phyloP scores from a whole-genome alignment of 2,797 vertebrate genomes.

The Siniperca undulata region DNA sequence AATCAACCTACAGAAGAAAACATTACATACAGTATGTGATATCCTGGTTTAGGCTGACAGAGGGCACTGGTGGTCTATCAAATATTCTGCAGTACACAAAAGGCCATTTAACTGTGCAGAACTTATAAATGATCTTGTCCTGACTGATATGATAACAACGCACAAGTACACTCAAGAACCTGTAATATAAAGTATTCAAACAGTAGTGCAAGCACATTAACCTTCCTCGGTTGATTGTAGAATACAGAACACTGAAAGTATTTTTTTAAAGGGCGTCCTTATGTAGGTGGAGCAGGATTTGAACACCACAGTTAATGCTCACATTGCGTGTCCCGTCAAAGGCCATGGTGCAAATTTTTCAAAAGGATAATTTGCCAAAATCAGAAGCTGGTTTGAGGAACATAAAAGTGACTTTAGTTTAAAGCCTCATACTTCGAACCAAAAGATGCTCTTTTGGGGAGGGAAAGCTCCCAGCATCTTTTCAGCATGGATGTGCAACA shows the following conservation, averaged over 20 bases:
- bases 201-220: not conserved
- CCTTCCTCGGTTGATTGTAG: not conserved
- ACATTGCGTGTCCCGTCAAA: not conserved
- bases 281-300: not conserved
- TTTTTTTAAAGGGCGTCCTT: conserved; percentile 5
- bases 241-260: not conserved
- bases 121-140: conserved; percentile 1
- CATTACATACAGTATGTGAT: conserved; percentile 19
- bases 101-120: conserved; percentile 24
- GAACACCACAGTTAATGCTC: not conserved
- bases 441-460: not conserved
- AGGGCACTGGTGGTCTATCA: conserved; percentile 83
- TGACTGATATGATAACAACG: conserved; percentile 26
- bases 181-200: conserved; percentile 10
- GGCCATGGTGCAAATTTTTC: not conserved
- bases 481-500: conserved; percentile 4
- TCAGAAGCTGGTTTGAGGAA: not conserved
- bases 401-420: not conserved
- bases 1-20: not conserved
- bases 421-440: conserved; percentile 9
- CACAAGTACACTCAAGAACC: conserved; percentile 3
- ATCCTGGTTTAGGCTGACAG: conserved; percentile 72
- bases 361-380: not conserved
- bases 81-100: conserved; percentile 21
- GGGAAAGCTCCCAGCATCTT: conserved; percentile 4